Conservation (phyloP, 2,113 vertebrate genomes). For the Ictalurus punctatus region DNA sequence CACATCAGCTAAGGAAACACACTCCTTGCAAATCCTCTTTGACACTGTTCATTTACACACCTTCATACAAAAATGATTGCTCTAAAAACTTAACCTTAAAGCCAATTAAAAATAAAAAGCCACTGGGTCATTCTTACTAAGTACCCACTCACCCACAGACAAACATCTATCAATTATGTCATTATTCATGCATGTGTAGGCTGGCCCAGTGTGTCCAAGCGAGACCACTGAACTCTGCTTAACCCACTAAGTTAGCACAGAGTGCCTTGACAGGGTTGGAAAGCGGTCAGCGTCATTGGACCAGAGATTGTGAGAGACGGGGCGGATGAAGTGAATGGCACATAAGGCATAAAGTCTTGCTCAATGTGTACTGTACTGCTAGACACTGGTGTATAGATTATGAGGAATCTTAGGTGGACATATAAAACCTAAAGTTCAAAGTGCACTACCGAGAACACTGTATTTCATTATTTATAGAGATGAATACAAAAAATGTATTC, state of each 20-base stretch:
- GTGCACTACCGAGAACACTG: not conserved
- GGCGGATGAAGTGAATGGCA: not conserved
- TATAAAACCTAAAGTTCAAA: not conserved
- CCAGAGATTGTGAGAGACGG: not conserved
- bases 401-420: not conserved
- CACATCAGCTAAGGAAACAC: not conserved
- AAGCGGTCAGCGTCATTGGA: slow-evolving; percentile 26
- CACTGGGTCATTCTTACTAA: slow-evolving; percentile 7
- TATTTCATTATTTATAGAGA: not conserved
- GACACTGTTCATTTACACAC: not conserved
- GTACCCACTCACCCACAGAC: slow-evolving; percentile 44
- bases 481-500: not conserved
- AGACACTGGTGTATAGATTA: not conserved
- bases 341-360: not conserved
- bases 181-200: slow-evolving; percentile 55
- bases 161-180: slow-evolving; percentile 57
- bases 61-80: not conserved
- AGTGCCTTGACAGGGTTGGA: slow-evolving; percentile 37
- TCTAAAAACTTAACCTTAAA: not conserved
- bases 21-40: not conserved
- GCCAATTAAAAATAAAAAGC: not conserved
- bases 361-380: not conserved
- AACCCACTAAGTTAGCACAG: slow-evolving; percentile 57
- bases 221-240: slow-evolving; percentile 64
- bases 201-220: slow-evolving; percentile 45